phyloP scores from a whole-genome alignment of 1,140 invertebrate species.

The Luehdorfia chinensis region DNA sequence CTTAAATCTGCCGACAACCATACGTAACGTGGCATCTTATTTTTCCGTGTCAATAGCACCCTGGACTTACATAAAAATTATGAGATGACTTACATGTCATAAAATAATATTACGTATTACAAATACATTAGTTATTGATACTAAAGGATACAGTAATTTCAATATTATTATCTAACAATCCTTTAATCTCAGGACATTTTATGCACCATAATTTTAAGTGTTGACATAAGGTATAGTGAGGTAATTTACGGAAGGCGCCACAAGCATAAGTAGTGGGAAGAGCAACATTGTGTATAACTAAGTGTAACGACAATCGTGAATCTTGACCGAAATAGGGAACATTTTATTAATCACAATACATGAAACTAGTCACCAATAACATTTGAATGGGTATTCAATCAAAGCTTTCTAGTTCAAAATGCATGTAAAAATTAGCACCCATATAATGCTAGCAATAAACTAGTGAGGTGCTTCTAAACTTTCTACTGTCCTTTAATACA shows the following conservation, averaged over 20 bases:
- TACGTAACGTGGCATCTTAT: too few species aligned
- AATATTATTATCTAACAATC: slow-evolving; percentile 40
- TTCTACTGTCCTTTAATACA: slow-evolving; percentile 21
- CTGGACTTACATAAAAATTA: background rate
- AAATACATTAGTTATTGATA: background rate
- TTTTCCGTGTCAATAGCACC: slow-evolving; percentile 3
- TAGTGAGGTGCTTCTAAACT: slow-evolving; percentile 39
- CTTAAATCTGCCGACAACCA: background rate
- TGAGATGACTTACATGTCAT: too few species aligned
- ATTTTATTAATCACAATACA: slow-evolving; percentile 17
- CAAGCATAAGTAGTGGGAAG: slow-evolving; percentile 37
- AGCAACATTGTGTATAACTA: slow-evolving; percentile 39
- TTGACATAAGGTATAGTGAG: slow-evolving; percentile 29
- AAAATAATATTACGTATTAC: background rate
- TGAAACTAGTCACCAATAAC: slow-evolving; percentile 18
- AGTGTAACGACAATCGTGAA: slow-evolving; percentile 26
- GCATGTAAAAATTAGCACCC: slow-evolving; percentile 48
- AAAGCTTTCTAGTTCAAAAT: slow-evolving; percentile 30
- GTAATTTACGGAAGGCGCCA: slow-evolving; percentile 23
- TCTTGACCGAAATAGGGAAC: slow-evolving; percentile 21
- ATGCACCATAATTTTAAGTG: slow-evolving; percentile 55
- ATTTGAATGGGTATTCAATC: slow-evolving; percentile 17
- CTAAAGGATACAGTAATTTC: background rate
- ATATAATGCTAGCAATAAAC: slow-evolving; percentile 52
- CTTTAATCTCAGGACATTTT: slow-evolving; percentile 47